These are phyloP conservation scores for Campoletis sonorensis DNA, from an alignment of 1,140 invertebrate genomes.

Conservation along the genomic window DNA sequence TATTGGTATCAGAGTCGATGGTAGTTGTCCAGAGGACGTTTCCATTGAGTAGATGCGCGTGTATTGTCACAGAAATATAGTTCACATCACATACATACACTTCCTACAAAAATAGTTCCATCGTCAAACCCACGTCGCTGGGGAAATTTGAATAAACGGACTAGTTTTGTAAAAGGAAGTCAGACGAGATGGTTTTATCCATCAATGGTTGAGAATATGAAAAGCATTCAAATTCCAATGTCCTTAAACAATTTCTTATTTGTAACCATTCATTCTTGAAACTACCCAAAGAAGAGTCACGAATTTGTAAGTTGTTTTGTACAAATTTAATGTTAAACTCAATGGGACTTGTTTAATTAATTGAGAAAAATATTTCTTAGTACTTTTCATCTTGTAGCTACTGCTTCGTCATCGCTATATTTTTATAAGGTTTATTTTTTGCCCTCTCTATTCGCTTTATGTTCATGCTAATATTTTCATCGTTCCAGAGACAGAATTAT, in stretches of 20 bases:
- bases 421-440: too few species aligned
- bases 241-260: not conserved
- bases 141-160: constrained; percentile 49
- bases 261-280: not conserved
- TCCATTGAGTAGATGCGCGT: not conserved
- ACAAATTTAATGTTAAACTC: not conserved
- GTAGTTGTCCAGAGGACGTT: not conserved
- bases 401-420: too few species aligned
- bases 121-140: not conserved
- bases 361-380: too few species aligned
- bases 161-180: not conserved
- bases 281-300: not conserved
- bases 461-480: too few species aligned
- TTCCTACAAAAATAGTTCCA: not conserved
- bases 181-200: constrained; percentile 13
- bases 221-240: not conserved
- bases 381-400: too few species aligned
- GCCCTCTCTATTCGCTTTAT: too few species aligned
- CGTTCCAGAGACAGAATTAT: too few species aligned
- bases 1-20: constrained; percentile 27
- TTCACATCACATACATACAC: not conserved
- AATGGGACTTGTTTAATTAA: not conserved
- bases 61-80: not conserved
- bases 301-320: not conserved
- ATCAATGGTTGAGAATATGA: not conserved